These are phyloP conservation scores for Nymphalis urticae DNA, from an alignment of 2,888 invertebrate species.

Conservation along the genomic window DNA sequence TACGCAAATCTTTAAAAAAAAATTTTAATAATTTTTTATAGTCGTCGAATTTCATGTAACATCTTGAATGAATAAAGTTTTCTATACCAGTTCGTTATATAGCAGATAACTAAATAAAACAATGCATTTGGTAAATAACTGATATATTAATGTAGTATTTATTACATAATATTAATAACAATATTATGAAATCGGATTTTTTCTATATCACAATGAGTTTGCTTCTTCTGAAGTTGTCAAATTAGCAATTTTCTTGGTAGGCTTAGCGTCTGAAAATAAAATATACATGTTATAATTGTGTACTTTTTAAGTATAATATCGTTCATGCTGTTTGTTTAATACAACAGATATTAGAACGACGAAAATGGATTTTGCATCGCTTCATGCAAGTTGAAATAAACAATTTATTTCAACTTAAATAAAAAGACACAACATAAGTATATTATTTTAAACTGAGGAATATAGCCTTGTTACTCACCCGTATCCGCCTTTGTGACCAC, in stretches of 20 bases:
- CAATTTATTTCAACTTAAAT: too few species aligned
- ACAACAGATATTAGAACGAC: too few species aligned
- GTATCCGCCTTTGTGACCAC: constrained; percentile 49
- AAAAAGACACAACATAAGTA: too few species aligned
- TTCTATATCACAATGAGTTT: constrained; percentile 61
- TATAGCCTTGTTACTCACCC: constrained; percentile 46
- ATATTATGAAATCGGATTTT: constrained; percentile 46
- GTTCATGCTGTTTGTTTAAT: too few species aligned
- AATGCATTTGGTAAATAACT: constrained; percentile 4
- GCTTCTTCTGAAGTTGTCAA: constrained; percentile 22
- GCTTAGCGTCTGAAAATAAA: constrained; percentile 52
- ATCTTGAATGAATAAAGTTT: too few species aligned
- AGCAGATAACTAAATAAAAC: not conserved
- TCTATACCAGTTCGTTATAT: too few species aligned
- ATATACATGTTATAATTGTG: constrained; percentile 5
- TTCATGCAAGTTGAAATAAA: too few species aligned
- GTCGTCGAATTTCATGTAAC: too few species aligned
- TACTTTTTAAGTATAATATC: not conserved
- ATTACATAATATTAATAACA: constrained; percentile 34
- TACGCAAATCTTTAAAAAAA: too few species aligned
- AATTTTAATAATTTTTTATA: too few species aligned
- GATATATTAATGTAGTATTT: not conserved
- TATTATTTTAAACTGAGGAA: too few species aligned
- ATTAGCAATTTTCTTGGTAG: not conserved
- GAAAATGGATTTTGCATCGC: not conserved